A percentile compares a stretch with the other conserved stretches of the same genome.
phyloP scores from a whole-genome alignment of 2,113 vertebrate species.

The Aldabrachelys gigantea region DNA sequence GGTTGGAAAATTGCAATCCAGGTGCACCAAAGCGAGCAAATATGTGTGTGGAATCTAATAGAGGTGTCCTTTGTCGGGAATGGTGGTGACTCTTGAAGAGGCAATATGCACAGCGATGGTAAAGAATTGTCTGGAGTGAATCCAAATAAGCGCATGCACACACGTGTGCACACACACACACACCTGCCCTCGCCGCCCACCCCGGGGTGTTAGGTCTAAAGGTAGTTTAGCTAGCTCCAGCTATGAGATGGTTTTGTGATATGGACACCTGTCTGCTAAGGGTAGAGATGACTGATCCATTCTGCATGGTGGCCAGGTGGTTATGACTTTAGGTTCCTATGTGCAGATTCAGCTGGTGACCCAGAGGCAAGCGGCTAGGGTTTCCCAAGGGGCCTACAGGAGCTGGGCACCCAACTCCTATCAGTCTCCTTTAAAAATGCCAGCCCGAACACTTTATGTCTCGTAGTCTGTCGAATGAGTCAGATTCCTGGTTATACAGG shows the following conservation, averaged over 20 bases:
- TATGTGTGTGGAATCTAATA: neutral
- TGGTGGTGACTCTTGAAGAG: neutral
- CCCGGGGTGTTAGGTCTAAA: neutral
- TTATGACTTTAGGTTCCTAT: neutral
- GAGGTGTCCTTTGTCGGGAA: neutral
- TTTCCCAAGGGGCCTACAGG: neutral
- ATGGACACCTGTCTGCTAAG: neutral
- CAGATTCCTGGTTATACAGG: neutral
- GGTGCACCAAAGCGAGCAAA: neutral
- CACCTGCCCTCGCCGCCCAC: too few species aligned
- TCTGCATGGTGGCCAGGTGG: neutral
- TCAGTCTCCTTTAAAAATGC: neutral
- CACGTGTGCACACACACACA: too few species aligned
- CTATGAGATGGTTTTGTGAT: neutral
- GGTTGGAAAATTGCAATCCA: neutral
- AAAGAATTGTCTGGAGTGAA: neutral
- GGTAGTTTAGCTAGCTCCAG: neutral
- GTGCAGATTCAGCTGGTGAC: neutral
- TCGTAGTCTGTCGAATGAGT: neutral
- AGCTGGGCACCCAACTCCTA: neutral
- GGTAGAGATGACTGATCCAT: neutral
- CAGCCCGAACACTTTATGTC: neutral
- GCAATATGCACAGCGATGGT: neutral
- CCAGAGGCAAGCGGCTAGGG: too few species aligned
- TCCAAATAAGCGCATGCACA: neutral